Percentiles rank a stretch among this genome's conserved stretches.
These are phyloP conservation scores for Achroia grisella DNA, from an alignment of 1,140 invertebrate species.

Conservation along the genomic window DNA sequence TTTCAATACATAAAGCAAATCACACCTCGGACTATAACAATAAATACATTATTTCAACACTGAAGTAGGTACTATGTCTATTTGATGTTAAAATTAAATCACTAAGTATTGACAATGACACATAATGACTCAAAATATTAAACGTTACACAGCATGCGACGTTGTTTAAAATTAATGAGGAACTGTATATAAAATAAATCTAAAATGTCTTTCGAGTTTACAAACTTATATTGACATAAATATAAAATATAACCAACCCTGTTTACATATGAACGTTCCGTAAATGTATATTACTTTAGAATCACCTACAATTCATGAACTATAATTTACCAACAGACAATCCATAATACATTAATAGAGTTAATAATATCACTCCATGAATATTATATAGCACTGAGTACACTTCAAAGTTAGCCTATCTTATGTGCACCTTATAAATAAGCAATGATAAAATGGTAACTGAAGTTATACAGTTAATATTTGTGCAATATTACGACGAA, in stretches of 20 bases:
- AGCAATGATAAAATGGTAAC: conserved; percentile 37
- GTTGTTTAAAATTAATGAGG: conserved; percentile 20
- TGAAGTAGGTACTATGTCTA: conserved; percentile 49
- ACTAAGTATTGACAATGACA: conserved; percentile 38
- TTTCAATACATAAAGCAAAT: conserved; percentile 44
- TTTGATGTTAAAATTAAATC: conserved; percentile 41
- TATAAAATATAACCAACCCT: conserved; percentile 13
- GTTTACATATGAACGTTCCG: conserved; percentile 5
- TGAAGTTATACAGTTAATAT: conserved; percentile 21
- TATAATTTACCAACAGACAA: conserved; percentile 5
- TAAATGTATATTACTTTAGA: conserved; percentile 15
- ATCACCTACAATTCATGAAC: conserved; percentile 8
- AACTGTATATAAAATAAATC: conserved; percentile 16
- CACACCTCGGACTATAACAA: conserved; percentile 50
- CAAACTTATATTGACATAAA: not conserved
- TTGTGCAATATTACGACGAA: conserved; percentile 24
- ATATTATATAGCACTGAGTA: conserved; percentile 28
- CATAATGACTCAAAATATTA: conserved; percentile 43
- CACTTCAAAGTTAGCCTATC: conserved; percentile 28
- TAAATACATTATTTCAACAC: conserved; percentile 58
- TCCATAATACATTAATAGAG: conserved; percentile 8
- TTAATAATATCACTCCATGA: conserved; percentile 47
- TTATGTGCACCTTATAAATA: conserved; percentile 23
- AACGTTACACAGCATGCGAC: conserved; percentile 30
- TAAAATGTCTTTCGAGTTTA: conserved; percentile 8